Conservation (phyloP, 2,888 invertebrate species). For the Xylophagus ater region DNA sequence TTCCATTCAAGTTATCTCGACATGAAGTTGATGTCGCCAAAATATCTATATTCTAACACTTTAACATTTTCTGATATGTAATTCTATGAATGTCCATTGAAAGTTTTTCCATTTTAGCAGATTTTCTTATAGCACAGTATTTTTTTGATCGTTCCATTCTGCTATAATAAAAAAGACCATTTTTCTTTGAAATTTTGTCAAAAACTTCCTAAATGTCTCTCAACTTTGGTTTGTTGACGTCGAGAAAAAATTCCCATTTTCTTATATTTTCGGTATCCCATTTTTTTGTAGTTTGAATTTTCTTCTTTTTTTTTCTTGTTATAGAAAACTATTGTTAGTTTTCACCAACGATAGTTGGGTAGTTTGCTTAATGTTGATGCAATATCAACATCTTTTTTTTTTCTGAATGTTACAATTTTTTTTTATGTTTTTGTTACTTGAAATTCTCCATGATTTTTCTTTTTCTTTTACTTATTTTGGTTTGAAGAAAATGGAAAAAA, state of each 20-base stretch:
- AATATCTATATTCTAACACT: too few relatives aligned
- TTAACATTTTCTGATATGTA: too few relatives aligned
- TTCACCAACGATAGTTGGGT: neutral
- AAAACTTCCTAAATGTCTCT: constrained; percentile 7
- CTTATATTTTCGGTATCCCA: constrained; percentile 1
- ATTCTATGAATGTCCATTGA: constrained; percentile 12
- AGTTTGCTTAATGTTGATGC: neutral
- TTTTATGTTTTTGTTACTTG: neutral
- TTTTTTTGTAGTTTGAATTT: constrained; percentile 2
- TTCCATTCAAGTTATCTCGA: constrained; percentile 6
- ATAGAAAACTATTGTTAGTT: neutral
- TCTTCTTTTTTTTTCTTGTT: neutral
- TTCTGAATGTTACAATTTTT: neutral
- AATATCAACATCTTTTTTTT: neutral
- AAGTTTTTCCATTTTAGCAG: constrained; percentile 8
- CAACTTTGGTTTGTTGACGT: constrained; percentile 13
- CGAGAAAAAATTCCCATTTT: constrained; percentile 7
- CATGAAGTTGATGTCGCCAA: constrained; percentile 8
- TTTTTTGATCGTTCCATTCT: too few relatives aligned
- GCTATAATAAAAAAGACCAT: constrained; percentile 2
- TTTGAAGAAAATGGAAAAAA: neutral
- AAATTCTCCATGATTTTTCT: neutral
- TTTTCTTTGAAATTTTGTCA: constrained; percentile 2
- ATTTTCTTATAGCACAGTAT: too few relatives aligned
- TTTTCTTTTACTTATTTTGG: neutral